phyloP scores from a whole-genome alignment of 1,140 invertebrate species.

The Acyrthosiphon pisum region DNA sequence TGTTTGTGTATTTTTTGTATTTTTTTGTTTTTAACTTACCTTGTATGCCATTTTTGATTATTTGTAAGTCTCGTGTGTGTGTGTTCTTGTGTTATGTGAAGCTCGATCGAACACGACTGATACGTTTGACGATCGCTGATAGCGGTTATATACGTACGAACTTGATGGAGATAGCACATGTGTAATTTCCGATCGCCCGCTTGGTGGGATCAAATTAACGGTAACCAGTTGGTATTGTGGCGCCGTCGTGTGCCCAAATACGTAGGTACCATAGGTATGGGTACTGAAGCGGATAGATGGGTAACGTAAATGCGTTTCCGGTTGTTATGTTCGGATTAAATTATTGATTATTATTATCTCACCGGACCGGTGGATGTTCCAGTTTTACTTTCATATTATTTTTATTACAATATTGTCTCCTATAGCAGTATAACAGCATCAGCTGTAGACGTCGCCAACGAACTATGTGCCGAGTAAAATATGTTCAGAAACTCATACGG shows the following conservation, averaged over 20 bases:
- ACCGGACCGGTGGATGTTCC: background rate
- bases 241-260: background rate
- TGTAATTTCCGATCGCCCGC: background rate
- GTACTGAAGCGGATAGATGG: slow-evolving; percentile 3
- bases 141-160: slow-evolving; percentile 43
- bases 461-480: background rate
- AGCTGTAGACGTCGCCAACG: background rate
- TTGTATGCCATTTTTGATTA: slow-evolving; percentile 32
- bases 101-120: slow-evolving; percentile 44
- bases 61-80: background rate
- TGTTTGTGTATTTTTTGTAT: background rate
- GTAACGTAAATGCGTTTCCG: slow-evolving; percentile 45
- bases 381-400: slow-evolving; percentile 47
- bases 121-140: background rate
- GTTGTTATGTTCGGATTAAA: slow-evolving; percentile 28
- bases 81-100: background rate
- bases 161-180: background rate
- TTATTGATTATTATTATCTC: slow-evolving; percentile 6
- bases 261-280: background rate
- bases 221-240: background rate
- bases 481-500: background rate
- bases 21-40: slow-evolving; percentile 12
- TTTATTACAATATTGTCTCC: background rate
- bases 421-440: background rate
- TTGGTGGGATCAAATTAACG: background rate